These are phyloP conservation scores for Sebastes iracundus DNA, from an alignment of 2,797 vertebrate genomes.

Conservation along the genomic window DNA sequence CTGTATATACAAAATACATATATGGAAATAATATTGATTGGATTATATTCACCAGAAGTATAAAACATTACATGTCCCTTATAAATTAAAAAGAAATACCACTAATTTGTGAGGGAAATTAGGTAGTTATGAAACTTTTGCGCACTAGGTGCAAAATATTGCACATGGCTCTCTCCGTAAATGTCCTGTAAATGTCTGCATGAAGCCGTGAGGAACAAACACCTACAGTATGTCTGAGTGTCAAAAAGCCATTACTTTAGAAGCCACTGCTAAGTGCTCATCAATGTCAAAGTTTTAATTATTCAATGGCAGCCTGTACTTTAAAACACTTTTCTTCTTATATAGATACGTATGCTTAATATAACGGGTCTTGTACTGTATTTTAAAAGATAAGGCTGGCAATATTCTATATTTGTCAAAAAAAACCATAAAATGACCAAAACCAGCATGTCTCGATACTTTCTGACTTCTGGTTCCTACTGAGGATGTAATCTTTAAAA, in stretches of 20 bases:
- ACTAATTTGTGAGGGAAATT: too few species aligned
- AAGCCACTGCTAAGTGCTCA: background rate
- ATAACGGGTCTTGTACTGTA: background rate
- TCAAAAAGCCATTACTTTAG: background rate
- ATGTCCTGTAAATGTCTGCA: background rate
- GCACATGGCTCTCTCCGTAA: background rate
- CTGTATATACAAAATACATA: too few species aligned
- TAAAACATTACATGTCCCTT: too few species aligned
- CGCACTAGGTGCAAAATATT: background rate
- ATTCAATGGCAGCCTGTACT: background rate
- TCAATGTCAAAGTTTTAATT: background rate
- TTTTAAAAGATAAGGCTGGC: background rate
- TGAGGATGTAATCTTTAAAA: background rate
- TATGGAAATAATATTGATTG: too few species aligned
- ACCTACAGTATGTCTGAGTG: background rate
- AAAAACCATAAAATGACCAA: background rate
- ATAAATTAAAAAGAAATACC: too few species aligned
- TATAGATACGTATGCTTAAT: background rate
- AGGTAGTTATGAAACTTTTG: too few species aligned
- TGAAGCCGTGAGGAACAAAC: background rate
- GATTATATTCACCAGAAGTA: too few species aligned
- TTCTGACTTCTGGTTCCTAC: background rate
- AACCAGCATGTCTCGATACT: background rate
- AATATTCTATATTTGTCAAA: background rate
- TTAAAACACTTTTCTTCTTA: background rate